phyloP scores from a whole-genome alignment of 2,797 vertebrate genomes.

The Ara ararauna region DNA sequence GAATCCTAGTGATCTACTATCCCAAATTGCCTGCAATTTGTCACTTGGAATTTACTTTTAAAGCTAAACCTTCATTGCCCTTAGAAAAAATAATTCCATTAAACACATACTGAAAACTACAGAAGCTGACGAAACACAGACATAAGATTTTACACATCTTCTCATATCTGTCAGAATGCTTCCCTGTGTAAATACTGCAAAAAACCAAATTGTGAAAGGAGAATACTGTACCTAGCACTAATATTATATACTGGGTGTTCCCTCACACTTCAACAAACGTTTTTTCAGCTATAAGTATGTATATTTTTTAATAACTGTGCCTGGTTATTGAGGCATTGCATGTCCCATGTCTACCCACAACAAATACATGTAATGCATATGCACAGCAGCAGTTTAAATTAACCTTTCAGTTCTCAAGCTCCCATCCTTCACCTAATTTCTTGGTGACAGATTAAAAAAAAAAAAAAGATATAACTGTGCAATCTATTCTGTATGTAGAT shows the following conservation, averaged over 20 bases:
- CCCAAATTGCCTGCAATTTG: conserved; percentile 23
- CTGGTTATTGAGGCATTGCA: neutral
- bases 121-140: neutral
- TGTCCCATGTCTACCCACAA: neutral
- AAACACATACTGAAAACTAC: neutral
- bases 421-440: neutral
- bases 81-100: neutral
- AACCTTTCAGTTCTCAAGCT: neutral
- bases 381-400: neutral
- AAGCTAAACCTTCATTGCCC: neutral
- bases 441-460: neutral
- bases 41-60: neutral
- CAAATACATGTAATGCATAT: neutral
- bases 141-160: neutral
- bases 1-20: conserved; percentile 32
- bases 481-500: neutral
- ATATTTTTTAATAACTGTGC: neutral
- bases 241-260: neutral
- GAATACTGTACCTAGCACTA: neutral
- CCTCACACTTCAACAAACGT: neutral
- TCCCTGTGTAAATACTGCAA: neutral
- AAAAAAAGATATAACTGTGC: neutral
- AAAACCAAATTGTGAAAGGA: neutral
- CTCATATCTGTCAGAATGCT: neutral
- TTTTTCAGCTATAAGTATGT: neutral